Percentiles rank a stretch among this genome's conserved stretches.
Conservation (phyloP, 2,888 invertebrate species). For the Noctua janthina region DNA sequence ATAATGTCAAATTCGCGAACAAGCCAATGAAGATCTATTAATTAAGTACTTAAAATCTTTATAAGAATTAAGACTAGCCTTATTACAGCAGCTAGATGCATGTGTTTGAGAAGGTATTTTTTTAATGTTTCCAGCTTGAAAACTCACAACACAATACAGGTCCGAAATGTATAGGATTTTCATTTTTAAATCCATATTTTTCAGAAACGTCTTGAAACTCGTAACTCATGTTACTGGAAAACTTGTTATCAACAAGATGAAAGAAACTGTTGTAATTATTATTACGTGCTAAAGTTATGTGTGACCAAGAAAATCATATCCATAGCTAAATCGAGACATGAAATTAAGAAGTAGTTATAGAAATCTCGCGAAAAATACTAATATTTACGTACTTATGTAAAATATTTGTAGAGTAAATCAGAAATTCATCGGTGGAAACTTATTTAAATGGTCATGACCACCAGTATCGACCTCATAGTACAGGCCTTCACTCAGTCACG, state of each 20-base stretch:
- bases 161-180: neutral
- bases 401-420: neutral
- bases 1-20: neutral
- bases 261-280: constrained; percentile 7
- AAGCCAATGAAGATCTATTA: neutral
- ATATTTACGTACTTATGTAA: neutral
- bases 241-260: constrained; percentile 12
- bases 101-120: neutral
- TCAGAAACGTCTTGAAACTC: neutral
- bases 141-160: neutral
- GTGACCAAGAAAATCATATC: neutral
- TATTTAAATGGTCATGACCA: neutral
- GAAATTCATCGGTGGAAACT: neutral
- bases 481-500: constrained; percentile 38
- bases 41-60: neutral
- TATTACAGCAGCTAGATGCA: neutral
- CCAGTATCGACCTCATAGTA: neutral
- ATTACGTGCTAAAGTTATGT: neutral
- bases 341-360: neutral
- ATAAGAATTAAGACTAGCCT: neutral
- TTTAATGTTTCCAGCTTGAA: neutral
- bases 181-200: neutral
- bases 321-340: constrained; percentile 19
- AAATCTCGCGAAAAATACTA: neutral
- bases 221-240: neutral